Percentiles rank a stretch among this genome's conserved stretches.
phyloP scores from a whole-genome alignment of 2,797 vertebrate species.

The Chelmon rostratus region DNA sequence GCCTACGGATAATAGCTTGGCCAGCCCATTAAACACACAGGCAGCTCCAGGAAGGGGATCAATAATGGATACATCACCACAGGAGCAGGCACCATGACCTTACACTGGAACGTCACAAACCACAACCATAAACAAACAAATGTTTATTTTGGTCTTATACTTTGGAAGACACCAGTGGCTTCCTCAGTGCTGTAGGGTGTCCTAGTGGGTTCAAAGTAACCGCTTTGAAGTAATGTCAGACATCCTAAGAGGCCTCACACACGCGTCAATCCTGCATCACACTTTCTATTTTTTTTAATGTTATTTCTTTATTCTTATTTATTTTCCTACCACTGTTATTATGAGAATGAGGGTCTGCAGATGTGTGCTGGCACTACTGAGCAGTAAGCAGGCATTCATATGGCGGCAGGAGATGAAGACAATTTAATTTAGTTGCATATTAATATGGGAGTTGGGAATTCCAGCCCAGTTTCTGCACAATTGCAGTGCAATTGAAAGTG shows the following conservation, averaged over 20 bases:
- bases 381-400: slow-evolving; percentile 31
- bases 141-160: slow-evolving; percentile 54
- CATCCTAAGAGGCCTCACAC: background rate
- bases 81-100: slow-evolving; percentile 76
- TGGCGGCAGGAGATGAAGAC: slow-evolving; percentile 40
- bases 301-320: slow-evolving; percentile 8
- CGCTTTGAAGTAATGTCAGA: slow-evolving; percentile 23
- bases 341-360: slow-evolving; percentile 16
- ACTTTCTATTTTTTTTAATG: background rate
- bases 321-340: slow-evolving; percentile 20
- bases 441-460: slow-evolving; percentile 70
- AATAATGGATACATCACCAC: slow-evolving; percentile 81
- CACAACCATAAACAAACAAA: slow-evolving; percentile 62
- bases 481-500: slow-evolving; percentile 27
- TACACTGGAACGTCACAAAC: slow-evolving; percentile 63
- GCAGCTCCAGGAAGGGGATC: slow-evolving; percentile 79
- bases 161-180: slow-evolving; percentile 4
- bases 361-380: slow-evolving; percentile 10
- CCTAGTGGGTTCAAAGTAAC: background rate
- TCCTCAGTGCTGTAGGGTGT: background rate
- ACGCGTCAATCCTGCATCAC: background rate
- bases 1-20: slow-evolving; percentile 82
- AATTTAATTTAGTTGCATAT: slow-evolving; percentile 65
- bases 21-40: slow-evolving; percentile 81
- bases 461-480: slow-evolving; percentile 45